These are phyloP conservation scores for Euura lappo DNA, from an alignment of 1,140 invertebrate genomes.

Conservation along the genomic window DNA sequence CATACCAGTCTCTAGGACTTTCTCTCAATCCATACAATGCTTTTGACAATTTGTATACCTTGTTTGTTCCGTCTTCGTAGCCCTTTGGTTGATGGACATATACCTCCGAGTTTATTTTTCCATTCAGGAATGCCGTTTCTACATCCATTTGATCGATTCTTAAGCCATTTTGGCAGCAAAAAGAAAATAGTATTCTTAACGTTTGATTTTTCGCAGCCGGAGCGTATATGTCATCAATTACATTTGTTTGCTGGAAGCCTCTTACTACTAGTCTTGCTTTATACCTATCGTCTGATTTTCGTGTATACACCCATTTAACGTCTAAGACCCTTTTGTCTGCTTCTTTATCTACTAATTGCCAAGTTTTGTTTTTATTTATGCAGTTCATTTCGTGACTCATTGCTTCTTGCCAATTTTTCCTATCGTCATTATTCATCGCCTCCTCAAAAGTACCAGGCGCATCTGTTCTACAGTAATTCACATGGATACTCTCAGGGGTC, in stretches of 20 bases:
- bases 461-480: background rate
- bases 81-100: slow-evolving; percentile 46
- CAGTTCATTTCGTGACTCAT: background rate
- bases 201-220: slow-evolving; percentile 20
- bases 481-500: background rate
- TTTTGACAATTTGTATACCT: slow-evolving; percentile 37
- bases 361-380: background rate
- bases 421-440: background rate
- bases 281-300: background rate
- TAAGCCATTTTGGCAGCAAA: slow-evolving; percentile 10
- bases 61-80: slow-evolving; percentile 27
- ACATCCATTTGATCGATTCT: slow-evolving; percentile 24
- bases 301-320: slow-evolving; percentile 9
- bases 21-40: slow-evolving; percentile 45
- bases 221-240: slow-evolving; percentile 19
- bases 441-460: background rate
- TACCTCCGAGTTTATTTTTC: slow-evolving; percentile 14
- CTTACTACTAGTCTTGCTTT: slow-evolving; percentile 19
- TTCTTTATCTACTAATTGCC: background rate
- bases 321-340: background rate
- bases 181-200: slow-evolving; percentile 20
- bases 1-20: slow-evolving; percentile 37
- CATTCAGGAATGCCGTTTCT: slow-evolving; percentile 24
- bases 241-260: slow-evolving; percentile 23
- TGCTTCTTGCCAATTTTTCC: background rate